Evolutionary conservation across 2,113 vertebrate genomes (phyloP).

Genomic region (Coptodon rendalli): DNA sequence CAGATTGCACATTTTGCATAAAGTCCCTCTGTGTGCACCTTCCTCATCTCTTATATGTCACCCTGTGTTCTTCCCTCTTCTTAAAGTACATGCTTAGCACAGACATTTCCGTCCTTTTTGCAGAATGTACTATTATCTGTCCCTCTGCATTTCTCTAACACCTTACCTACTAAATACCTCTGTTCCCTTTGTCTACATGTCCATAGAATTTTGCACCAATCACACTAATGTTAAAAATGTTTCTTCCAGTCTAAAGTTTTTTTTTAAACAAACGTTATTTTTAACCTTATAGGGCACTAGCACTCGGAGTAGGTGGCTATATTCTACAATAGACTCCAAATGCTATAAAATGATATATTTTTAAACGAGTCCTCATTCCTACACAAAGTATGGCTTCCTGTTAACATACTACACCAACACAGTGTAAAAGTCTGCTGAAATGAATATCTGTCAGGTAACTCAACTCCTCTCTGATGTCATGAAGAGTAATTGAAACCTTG

Average conservation of each 20-base stretch:
- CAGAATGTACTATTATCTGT: background rate
- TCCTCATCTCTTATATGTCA: background rate
- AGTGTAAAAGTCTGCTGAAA: background rate
- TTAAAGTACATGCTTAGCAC: background rate
- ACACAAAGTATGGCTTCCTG: background rate
- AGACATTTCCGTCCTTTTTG: background rate
- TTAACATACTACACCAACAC: background rate
- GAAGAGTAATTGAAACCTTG: constrained; percentile 52
- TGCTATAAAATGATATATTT: background rate
- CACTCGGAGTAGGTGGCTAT: background rate
- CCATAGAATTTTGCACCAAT: background rate
- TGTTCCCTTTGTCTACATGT: background rate
- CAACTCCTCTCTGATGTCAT: constrained; percentile 69
- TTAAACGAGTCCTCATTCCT: background rate
- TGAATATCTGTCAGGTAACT: constrained; percentile 57
- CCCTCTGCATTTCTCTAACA: background rate
- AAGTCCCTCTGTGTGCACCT: background rate
- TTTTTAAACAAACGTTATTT: background rate
- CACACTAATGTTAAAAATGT: background rate
- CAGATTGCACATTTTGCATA: background rate
- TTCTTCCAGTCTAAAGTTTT: background rate
- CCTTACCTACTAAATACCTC: background rate
- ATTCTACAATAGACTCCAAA: background rate
- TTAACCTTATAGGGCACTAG: background rate
- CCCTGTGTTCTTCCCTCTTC: background rate